Evolutionary conservation across 2,797 vertebrate genomes (phyloP).

Genomic region (Choloepus didactylus): DNA sequence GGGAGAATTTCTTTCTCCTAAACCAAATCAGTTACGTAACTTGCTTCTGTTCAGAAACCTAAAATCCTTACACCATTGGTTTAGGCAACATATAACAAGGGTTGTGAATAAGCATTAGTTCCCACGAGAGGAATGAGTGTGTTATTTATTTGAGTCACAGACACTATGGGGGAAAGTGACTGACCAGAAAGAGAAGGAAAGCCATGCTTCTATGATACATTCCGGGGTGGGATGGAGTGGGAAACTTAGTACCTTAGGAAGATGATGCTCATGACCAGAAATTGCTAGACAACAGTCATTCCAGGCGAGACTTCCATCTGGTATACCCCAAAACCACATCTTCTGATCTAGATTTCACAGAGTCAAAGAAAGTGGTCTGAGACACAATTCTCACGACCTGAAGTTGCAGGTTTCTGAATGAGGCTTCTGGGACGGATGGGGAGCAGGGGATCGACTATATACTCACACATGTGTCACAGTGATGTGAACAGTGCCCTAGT

Average conservation of each 20-base stretch:
- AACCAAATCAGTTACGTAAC: not conserved
- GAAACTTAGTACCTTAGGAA: constrained; percentile 3
- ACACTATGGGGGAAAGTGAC: not conserved
- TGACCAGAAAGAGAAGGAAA: constrained; percentile 11
- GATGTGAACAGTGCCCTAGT: not conserved
- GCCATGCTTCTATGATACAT: not conserved
- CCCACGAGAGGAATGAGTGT: not conserved
- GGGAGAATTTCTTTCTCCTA: not conserved
- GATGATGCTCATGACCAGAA: not conserved
- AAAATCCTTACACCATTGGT: not conserved
- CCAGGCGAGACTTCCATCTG: not conserved
- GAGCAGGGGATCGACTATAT: not conserved
- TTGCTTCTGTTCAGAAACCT: constrained; percentile 36
- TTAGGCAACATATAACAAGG: constrained; percentile 6
- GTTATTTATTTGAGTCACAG: constrained; percentile 64
- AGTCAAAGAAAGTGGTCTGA: not conserved
- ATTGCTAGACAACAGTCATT: not conserved
- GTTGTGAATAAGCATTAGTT: constrained; percentile 41
- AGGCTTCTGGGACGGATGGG: not conserved
- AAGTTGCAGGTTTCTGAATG: not conserved
- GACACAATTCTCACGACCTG: not conserved
- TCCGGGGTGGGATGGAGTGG: not conserved
- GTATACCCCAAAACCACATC: not conserved
- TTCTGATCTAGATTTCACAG: not conserved
- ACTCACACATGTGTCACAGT: not conserved